Percentiles rank a stretch among this genome's conserved stretches.
phyloP scores from a whole-genome alignment of 2,888 invertebrate genomes.

The Steinernema carpocapsae region DNA sequence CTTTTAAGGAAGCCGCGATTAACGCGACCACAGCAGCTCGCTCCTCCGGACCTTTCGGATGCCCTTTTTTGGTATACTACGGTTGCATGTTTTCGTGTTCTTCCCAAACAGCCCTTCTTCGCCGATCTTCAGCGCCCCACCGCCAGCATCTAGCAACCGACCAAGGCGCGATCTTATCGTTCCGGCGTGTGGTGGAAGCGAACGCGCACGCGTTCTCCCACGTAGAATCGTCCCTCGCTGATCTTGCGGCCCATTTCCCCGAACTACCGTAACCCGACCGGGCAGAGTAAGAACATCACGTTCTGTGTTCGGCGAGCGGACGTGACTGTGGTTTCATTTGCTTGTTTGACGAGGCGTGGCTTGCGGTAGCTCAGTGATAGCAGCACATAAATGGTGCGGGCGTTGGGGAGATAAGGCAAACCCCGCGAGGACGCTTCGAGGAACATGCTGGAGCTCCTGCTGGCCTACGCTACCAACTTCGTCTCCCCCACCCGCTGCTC shows the following conservation, averaged over 20 bases:
- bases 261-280: conserved; percentile 19
- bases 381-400: background rate
- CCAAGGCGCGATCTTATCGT: conserved; percentile 28
- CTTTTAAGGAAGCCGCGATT: background rate
- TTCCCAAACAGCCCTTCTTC: background rate
- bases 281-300: conserved; percentile 8
- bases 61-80: background rate
- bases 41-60: background rate
- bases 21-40: background rate
- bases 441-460: background rate
- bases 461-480: conserved; percentile 4
- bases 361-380: conserved; percentile 15
- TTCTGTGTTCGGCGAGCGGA: background rate
- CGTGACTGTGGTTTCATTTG: conserved; percentile 14
- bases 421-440: background rate
- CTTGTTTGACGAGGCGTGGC: background rate
- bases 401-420: conserved; percentile 4
- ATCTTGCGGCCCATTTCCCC: background rate
- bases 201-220: background rate
- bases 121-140: conserved; percentile 23
- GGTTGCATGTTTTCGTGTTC: conserved; percentile 6
- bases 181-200: conserved; percentile 28
- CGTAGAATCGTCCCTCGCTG: background rate
- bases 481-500: background rate
- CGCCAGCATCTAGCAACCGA: conserved; percentile 1